Evolutionary conservation across 1,140 invertebrate genomes (phyloP), one percentile per base, ranked within the genome.

Genomic region (Charaxes varanes): DNA sequence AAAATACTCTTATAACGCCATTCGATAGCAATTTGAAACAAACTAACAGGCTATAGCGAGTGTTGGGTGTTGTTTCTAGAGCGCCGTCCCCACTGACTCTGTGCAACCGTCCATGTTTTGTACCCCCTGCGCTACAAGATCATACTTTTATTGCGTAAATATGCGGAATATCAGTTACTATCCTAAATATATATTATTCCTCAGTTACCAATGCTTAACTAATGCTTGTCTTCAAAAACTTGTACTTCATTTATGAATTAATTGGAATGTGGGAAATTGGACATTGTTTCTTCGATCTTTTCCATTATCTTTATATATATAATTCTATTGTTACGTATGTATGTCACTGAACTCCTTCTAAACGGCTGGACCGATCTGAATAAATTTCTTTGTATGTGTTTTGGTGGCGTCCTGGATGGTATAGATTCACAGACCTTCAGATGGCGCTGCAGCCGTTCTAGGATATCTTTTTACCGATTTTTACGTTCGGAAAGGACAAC

Each of bases 111-210:
- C 79, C 59, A 63, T 83, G 74, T 78, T 83, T 72, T 80, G 79
- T 80, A 65, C 62, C 42, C 54, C 64, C 47, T 73, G 69, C 68
- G 60, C 70, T 17, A 43, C 54, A 42, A 62, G 63, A 67, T 80
- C 79, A 37, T 83, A 58, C 62, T 83, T 83, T 77, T 79, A 79
- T 70, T 64, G 72, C 74, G 78, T 83, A 83, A 83, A 69, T 83
- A 83, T 80, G 41, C 51, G 57, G 49, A 57, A 35, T 63, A 63
- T 5, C 16, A 12, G 26, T 59, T 54, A 56, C 45, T 44, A 53
- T 45, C 16, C 24, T 17, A n/a, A 12, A 22, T 15, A n/a, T 21
- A 41, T 5, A 28, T 10, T 49, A 30, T 38, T 35, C 24, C 36
- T 45, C 31, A 17, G 13, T 46, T 0, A 33, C 38, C 33, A 33